phyloP scores from a whole-genome alignment of 2,888 invertebrate species.

The Caenorhabditis japonica region DNA sequence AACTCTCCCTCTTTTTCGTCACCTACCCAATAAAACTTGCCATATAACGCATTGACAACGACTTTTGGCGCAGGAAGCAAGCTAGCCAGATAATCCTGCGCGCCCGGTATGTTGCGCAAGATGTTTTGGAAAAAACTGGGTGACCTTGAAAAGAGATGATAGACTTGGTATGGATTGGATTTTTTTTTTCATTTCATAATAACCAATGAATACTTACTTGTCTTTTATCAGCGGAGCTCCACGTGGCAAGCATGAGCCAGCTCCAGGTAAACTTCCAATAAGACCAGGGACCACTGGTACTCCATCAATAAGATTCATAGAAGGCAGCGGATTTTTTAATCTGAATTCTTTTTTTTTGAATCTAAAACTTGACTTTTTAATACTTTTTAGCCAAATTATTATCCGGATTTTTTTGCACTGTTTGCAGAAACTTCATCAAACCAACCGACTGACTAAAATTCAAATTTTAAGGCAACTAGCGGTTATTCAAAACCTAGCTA shows the following conservation, averaged over 20 bases:
- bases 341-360: slow-evolving; percentile 17
- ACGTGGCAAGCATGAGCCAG: slow-evolving; percentile 67
- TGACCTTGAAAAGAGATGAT: slow-evolving; percentile 51
- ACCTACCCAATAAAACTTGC: slow-evolving; percentile 69
- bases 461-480: not conserved
- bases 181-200: not conserved
- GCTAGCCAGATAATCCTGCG: slow-evolving; percentile 67
- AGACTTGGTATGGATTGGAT: slow-evolving; percentile 1
- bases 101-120: slow-evolving; percentile 68
- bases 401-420: slow-evolving; percentile 64
- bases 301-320: slow-evolving; percentile 65
- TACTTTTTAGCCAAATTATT: slow-evolving; percentile 62
- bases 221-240: slow-evolving; percentile 65
- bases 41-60: slow-evolving; percentile 60
- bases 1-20: not conserved
- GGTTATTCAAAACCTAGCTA: slow-evolving; percentile 55
- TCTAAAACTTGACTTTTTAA: not conserved
- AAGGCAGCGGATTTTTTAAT: slow-evolving; percentile 57
- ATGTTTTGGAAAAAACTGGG: slow-evolving; percentile 70
- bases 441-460: slow-evolving; percentile 65
- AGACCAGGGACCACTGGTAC: slow-evolving; percentile 69
- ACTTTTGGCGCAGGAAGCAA: slow-evolving; percentile 63
- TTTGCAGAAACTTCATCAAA: slow-evolving; percentile 63
- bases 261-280: slow-evolving; percentile 67
- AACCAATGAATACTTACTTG: slow-evolving; percentile 37